These are phyloP conservation scores for Echinops telfairi DNA, from an alignment of 2,113 vertebrate species.

Conservation along the genomic window DNA sequence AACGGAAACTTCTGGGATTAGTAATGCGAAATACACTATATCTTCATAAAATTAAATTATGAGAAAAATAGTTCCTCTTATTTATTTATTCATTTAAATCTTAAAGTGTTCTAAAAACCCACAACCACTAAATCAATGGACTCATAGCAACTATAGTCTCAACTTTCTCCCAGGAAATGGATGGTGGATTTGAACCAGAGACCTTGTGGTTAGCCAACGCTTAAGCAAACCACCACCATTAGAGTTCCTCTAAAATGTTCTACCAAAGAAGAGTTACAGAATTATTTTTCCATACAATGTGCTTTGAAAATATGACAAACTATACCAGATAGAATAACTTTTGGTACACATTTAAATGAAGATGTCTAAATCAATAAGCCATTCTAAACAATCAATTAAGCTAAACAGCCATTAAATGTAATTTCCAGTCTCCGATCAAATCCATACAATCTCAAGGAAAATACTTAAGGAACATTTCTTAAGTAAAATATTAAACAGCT, in stretches of 20 bases:
- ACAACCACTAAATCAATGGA: too few relatives aligned
- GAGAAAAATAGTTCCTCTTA: neutral
- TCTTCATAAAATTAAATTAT: slow-evolving; percentile 36
- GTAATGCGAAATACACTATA: neutral
- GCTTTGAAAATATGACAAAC: slow-evolving; percentile 56
- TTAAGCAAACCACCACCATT: too few relatives aligned
- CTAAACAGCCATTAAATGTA: slow-evolving; percentile 60
- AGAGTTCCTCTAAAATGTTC: too few relatives aligned
- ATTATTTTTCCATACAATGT: slow-evolving; percentile 31
- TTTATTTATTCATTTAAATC: neutral
- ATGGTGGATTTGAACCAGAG: too few relatives aligned
- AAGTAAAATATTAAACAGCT: slow-evolving; percentile 25
- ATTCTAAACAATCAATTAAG: slow-evolving; percentile 66
- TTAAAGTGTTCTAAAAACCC: slow-evolving; percentile 49
- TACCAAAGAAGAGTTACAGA: neutral
- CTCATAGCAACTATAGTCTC: too few relatives aligned
- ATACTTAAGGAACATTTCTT: neutral
- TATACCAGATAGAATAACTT: slow-evolving; percentile 46
- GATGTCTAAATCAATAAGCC: slow-evolving; percentile 53
- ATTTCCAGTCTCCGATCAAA: slow-evolving; percentile 62
- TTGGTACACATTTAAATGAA: slow-evolving; percentile 22
- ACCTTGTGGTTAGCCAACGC: too few relatives aligned
- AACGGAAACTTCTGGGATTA: slow-evolving; percentile 22
- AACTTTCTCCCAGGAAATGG: too few relatives aligned
- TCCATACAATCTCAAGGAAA: slow-evolving; percentile 32